A percentile compares a stretch with the other conserved stretches of the same genome.
Evolutionary conservation across 2,888 invertebrate species (phyloP).

Genomic region (Drosophila merina): DNA sequence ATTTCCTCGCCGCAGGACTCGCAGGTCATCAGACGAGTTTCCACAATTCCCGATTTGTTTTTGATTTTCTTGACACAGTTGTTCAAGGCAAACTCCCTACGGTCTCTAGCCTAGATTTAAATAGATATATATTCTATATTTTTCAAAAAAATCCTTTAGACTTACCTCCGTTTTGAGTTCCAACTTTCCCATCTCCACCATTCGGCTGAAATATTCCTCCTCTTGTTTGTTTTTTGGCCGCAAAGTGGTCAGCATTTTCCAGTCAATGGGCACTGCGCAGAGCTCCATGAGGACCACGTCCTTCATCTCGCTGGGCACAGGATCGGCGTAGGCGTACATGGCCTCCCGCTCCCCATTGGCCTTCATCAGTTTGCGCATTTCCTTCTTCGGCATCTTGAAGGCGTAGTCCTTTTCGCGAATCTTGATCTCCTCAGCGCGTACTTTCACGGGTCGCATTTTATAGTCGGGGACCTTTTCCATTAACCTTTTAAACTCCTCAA

Average conservation of each 20-base stretch:
- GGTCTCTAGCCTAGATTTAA: constrained; percentile 85
- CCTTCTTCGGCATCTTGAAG: constrained; percentile 90
- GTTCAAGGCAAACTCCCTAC: constrained; percentile 87
- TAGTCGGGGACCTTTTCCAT: constrained; percentile 95
- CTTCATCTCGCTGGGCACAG: constrained; percentile 92
- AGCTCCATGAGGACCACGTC: constrained; percentile 86
- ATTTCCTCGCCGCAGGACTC: constrained; percentile 93
- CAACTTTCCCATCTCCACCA: constrained; percentile 92
- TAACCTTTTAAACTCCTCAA: constrained; percentile 92
- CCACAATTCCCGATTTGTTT: constrained; percentile 92
- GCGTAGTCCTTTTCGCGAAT: constrained; percentile 90
- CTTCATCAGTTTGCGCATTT: constrained; percentile 85
- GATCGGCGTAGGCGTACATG: constrained; percentile 87
- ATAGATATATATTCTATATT: not conserved
- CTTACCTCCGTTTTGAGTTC: constrained; percentile 87
- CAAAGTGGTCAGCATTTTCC: constrained; percentile 96
- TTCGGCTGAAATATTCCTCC: constrained; percentile 93
- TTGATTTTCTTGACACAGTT: constrained; percentile 90
- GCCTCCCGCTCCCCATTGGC: constrained; percentile 81
- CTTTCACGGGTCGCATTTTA: constrained; percentile 94
- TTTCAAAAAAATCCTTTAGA: not conserved
- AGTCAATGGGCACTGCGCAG: constrained; percentile 93
- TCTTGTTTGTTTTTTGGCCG: constrained; percentile 93
- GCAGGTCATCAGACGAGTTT: constrained; percentile 90
- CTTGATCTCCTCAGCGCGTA: constrained; percentile 90